A percentile compares a stretch with the other conserved stretches of the same genome.
Evolutionary conservation across 2,113 vertebrate genomes (phyloP).

Genomic region (Calypte anna): DNA sequence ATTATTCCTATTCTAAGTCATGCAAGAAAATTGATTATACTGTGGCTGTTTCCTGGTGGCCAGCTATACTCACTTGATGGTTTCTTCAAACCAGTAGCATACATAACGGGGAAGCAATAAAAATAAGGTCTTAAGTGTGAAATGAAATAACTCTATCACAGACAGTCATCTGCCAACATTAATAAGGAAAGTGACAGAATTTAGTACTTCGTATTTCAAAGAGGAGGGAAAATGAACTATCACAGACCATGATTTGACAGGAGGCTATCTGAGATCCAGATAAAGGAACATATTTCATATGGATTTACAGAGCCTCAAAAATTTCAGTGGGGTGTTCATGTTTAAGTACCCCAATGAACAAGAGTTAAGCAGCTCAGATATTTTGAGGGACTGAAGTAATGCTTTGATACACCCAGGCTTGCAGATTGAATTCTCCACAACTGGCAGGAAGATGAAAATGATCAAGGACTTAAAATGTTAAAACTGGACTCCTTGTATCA

Average conservation of each 20-base stretch:
- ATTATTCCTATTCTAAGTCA: neutral
- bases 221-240: neutral
- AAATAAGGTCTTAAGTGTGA: neutral
- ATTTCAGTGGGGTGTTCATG: neutral
- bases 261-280: neutral
- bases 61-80: neutral
- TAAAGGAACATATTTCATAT: neutral
- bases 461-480: neutral
- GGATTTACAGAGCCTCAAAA: neutral
- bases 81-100: neutral
- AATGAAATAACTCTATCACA: neutral
- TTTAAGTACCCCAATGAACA: neutral
- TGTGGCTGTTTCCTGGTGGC: neutral
- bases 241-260: neutral
- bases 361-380: neutral
- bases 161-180: neutral
- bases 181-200: neutral
- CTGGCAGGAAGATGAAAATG: neutral
- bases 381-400: neutral
- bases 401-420: neutral
- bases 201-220: neutral
- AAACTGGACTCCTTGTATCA: neutral
- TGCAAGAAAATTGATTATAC: neutral
- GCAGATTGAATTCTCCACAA: neutral
- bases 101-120: neutral